phyloP scores from a whole-genome alignment of 1,140 invertebrate genomes.

The Riptortus pedestris region DNA sequence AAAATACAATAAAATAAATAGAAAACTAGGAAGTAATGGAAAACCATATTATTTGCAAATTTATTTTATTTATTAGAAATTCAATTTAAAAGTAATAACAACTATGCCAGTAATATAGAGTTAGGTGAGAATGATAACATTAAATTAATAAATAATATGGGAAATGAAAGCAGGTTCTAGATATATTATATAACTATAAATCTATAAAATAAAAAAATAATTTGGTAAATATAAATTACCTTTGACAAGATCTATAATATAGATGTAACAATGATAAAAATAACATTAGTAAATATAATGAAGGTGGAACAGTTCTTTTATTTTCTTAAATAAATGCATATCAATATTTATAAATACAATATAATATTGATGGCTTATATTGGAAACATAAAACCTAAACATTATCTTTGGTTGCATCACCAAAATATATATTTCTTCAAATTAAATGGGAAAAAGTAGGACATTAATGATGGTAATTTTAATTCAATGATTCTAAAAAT shows the following conservation, averaged over 20 bases:
- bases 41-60: too few relatives aligned
- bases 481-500: background rate
- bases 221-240: background rate
- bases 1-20: too few relatives aligned
- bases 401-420: background rate
- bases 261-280: background rate
- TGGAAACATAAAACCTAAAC: background rate
- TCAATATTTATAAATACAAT: background rate
- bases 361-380: too few relatives aligned
- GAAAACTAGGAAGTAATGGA: too few relatives aligned
- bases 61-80: too few relatives aligned
- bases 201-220: too few relatives aligned
- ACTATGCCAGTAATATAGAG: too few relatives aligned
- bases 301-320: background rate
- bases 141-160: too few relatives aligned
- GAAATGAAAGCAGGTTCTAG: too few relatives aligned
- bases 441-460: background rate
- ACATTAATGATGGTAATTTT: background rate
- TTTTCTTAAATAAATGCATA: background rate
- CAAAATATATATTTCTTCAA: background rate
- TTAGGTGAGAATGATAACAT: too few relatives aligned
- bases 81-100: too few relatives aligned
- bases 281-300: background rate
- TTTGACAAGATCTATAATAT: background rate
- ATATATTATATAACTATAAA: too few relatives aligned